Percentiles rank a stretch among this genome's conserved stretches.
These are phyloP conservation scores for Drosophila ambigua DNA, from an alignment of 1,140 invertebrate species.

Conservation along the genomic window DNA sequence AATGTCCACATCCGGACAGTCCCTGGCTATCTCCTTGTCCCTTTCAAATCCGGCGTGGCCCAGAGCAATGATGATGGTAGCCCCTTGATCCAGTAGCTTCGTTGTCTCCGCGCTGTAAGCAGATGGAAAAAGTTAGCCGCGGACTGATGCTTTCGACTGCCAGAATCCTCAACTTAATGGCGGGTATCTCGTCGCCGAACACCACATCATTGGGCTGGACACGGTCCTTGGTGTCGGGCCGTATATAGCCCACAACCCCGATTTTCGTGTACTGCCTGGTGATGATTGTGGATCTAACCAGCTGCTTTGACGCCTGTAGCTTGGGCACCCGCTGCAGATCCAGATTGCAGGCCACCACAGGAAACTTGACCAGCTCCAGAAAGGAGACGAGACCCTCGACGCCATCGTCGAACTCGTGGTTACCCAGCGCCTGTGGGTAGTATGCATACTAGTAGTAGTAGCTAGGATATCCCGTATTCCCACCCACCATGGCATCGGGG, in stretches of 20 bases:
- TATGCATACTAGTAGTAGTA: too few relatives aligned
- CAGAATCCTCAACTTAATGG: conserved; percentile 85
- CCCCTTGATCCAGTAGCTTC: conserved; percentile 86
- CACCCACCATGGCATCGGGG: conserved; percentile 92
- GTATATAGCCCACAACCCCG: conserved; percentile 95
- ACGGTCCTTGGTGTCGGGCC: conserved; percentile 89
- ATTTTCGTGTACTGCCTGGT: conserved; percentile 87
- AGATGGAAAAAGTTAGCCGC: too few relatives aligned
- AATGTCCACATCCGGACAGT: conserved; percentile 92
- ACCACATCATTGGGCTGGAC: conserved; percentile 87
- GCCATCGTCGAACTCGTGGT: conserved; percentile 96
- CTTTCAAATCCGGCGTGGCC: conserved; percentile 93
- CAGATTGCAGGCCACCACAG: conserved; percentile 91
- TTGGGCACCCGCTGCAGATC: conserved; percentile 87
- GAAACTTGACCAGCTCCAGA: conserved; percentile 88
- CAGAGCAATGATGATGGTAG: conserved; percentile 94
- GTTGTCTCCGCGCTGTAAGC: conserved; percentile 86
- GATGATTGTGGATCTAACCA: conserved; percentile 88
- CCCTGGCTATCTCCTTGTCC: conserved; percentile 90
- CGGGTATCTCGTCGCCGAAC: conserved; percentile 89
- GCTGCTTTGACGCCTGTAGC: conserved; percentile 79
- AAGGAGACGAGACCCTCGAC: conserved; percentile 90
- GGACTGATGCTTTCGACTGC: too few relatives aligned
- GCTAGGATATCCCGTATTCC: conserved; percentile 35
- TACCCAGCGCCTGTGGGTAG: conserved; percentile 90